These are phyloP conservation scores for Lottia gigantea DNA, from an alignment of 2,888 invertebrate genomes.

Conservation along the genomic window DNA sequence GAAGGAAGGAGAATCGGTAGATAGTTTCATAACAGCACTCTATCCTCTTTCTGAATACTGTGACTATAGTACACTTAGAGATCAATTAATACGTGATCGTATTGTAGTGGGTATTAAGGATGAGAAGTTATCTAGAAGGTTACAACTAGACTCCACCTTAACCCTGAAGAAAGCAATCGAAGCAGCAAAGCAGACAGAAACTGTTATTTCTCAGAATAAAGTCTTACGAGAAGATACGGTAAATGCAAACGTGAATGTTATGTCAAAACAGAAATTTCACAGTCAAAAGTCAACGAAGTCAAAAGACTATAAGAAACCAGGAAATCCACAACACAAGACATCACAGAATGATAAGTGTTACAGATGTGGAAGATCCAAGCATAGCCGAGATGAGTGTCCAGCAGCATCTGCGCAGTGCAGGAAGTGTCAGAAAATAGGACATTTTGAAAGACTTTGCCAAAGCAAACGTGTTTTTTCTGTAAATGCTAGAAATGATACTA, in stretches of 20 bases:
- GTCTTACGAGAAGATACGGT: not conserved
- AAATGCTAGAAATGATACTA: too few species aligned
- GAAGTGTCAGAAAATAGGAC: not conserved
- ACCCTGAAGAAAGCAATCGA: not conserved
- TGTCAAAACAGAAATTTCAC: not conserved
- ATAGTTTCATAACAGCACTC: not conserved
- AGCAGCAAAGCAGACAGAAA: not conserved
- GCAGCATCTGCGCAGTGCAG: not conserved
- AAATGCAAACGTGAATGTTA: not conserved
- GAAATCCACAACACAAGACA: too few species aligned
- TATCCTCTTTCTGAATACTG: not conserved
- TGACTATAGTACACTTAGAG: not conserved
- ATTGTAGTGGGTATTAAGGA: not conserved
- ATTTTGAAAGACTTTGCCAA: not conserved
- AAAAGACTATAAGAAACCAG: not conserved
- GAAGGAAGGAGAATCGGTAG: not conserved
- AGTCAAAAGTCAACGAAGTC: too few species aligned
- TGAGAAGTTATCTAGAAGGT: not conserved
- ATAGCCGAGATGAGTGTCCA: not conserved
- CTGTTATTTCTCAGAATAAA: not conserved
- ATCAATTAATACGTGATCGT: not conserved
- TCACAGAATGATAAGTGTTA: not conserved
- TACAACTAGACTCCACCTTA: not conserved
- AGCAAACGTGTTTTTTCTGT: not conserved
- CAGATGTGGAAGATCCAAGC: not conserved